Evolutionary conservation across 2,888 invertebrate genomes (phyloP).

Genomic region (Liopterus haemorrhoidalis): DNA sequence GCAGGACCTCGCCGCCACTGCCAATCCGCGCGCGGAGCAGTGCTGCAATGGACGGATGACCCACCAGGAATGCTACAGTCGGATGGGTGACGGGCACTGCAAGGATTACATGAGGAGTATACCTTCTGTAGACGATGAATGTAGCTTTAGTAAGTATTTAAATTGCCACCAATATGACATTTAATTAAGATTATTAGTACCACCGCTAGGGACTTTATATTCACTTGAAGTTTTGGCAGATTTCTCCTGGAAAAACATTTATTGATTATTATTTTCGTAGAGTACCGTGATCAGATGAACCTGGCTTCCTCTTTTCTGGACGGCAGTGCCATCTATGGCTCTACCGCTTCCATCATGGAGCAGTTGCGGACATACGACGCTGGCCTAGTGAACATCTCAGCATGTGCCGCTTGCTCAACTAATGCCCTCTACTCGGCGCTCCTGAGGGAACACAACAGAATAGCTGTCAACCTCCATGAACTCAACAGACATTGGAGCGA

Average conservation of each 20-base stretch:
- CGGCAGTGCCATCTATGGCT: constrained; percentile 76
- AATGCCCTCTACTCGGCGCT: constrained; percentile 68
- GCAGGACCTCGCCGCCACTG: constrained; percentile 64
- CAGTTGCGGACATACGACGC: constrained; percentile 63
- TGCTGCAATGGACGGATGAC: constrained; percentile 43
- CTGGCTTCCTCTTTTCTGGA: constrained; percentile 77
- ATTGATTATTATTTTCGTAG: constrained; percentile 46
- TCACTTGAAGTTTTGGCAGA: background rate
- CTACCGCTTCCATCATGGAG: constrained; percentile 64
- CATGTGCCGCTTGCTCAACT: constrained; percentile 61
- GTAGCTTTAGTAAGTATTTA: constrained; percentile 54
- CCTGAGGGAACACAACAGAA: constrained; percentile 72
- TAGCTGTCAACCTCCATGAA: constrained; percentile 62
- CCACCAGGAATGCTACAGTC: constrained; percentile 54
- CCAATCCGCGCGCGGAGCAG: constrained; percentile 53
- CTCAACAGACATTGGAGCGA: constrained; percentile 77
- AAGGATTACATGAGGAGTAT: constrained; percentile 66
- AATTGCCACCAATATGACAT: background rate
- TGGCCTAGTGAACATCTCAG: constrained; percentile 62
- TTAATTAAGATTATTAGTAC: constrained; percentile 5
- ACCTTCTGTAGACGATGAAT: constrained; percentile 59
- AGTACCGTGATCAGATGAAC: constrained; percentile 77
- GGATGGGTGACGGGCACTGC: constrained; percentile 47
- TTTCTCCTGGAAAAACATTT: background rate
- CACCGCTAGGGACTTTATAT: background rate